Conservation (phyloP, 1,140 invertebrate species). For the Saccostrea echinata region DNA sequence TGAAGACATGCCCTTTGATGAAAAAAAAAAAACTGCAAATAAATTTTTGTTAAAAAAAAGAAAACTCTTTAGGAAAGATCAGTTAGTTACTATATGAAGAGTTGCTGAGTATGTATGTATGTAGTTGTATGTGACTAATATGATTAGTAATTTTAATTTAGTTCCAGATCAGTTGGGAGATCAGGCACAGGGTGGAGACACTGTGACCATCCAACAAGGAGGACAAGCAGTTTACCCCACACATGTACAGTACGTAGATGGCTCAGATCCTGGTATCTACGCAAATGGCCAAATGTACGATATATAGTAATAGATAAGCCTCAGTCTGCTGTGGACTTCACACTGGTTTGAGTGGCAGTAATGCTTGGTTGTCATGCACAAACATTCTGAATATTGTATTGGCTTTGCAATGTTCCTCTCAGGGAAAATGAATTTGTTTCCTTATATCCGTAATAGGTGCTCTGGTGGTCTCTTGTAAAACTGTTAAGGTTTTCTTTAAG, state of each 20-base stretch:
- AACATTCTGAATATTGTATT: constrained; percentile 32
- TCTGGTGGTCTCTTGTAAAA: neutral
- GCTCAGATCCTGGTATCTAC: constrained; percentile 85
- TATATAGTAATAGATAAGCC: constrained; percentile 59
- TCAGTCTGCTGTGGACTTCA: constrained; percentile 52
- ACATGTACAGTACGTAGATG: constrained; percentile 87
- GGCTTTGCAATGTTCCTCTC: constrained; percentile 22
- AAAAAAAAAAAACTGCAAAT: too few relatives aligned
- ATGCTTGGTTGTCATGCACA: constrained; percentile 27
- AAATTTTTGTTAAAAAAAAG: too few relatives aligned
- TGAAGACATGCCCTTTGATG: neutral
- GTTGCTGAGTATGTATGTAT: too few relatives aligned
- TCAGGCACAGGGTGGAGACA: constrained; percentile 72
- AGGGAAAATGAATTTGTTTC: neutral
- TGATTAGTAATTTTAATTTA: constrained; percentile 42
- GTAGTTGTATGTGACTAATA: too few relatives aligned
- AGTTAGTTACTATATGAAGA: too few relatives aligned
- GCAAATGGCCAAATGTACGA: constrained; percentile 86
- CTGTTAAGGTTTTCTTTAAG: neutral
- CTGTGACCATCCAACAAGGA: constrained; percentile 75
- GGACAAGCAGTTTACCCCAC: constrained; percentile 81
- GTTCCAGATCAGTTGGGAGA: constrained; percentile 63
- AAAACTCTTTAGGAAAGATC: too few relatives aligned
- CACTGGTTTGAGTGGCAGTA: constrained; percentile 41
- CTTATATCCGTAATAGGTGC: neutral